Percentiles rank a stretch among this genome's conserved stretches.
Conservation (phyloP, 2,113 vertebrate species). For the Labeo catla region DNA sequence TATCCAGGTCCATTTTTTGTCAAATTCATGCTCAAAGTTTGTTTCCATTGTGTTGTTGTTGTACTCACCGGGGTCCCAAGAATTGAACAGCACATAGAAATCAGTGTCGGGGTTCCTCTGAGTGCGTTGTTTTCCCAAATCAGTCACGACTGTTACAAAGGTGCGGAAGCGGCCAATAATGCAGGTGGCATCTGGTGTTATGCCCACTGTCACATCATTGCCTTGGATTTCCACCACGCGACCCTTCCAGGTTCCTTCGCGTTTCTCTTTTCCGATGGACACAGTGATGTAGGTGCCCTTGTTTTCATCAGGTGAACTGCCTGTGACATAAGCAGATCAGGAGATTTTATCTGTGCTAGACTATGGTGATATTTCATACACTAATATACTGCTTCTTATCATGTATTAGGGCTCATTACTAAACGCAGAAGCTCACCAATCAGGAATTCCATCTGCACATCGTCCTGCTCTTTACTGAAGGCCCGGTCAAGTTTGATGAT, state of each 20-base stretch:
- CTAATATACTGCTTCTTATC: not conserved
- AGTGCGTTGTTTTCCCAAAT: constrained; percentile 74
- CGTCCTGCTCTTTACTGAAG: constrained; percentile 65
- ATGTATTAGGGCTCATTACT: not conserved
- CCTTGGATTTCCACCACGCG: constrained; percentile 63
- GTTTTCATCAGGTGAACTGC: constrained; percentile 75
- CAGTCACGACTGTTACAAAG: constrained; percentile 76
- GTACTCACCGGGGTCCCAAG: constrained; percentile 84
- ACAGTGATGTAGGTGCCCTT: constrained; percentile 79
- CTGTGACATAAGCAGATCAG: constrained; percentile 64
- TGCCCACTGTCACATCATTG: constrained; percentile 65
- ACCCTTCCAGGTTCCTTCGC: constrained; percentile 76
- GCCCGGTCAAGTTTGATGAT: constrained; percentile 76
- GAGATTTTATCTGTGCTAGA: not conserved
- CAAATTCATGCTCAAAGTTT: no score
- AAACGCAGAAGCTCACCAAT: constrained; percentile 79
- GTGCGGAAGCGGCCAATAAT: constrained; percentile 86
- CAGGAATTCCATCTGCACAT: constrained; percentile 79
- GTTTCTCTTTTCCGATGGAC: constrained; percentile 60
- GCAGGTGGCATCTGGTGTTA: constrained; percentile 79
- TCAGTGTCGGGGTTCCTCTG: constrained; percentile 70
- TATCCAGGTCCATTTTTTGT: not conserved
- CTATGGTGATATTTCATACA: not conserved
- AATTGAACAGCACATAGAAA: constrained; percentile 90
- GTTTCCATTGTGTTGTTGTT: not conserved